Conservation (phyloP, 2,113 vertebrate genomes). For the Trogon surrucura region DNA sequence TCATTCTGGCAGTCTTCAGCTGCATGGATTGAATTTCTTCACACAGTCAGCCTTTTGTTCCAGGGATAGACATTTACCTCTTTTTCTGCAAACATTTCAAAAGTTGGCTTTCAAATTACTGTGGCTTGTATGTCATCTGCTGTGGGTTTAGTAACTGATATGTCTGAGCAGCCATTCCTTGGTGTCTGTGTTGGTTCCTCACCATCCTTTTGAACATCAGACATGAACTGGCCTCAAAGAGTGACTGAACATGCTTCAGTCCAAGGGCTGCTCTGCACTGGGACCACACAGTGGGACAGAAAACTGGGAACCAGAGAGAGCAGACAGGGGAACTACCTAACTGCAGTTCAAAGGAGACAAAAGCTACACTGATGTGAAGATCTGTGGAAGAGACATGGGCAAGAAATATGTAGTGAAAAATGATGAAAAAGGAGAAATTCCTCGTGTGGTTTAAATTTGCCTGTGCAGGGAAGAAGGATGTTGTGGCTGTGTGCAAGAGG, state of each 20-base stretch:
- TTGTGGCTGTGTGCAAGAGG: accelerated
- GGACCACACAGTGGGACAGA: background rate
- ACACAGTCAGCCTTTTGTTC: background rate
- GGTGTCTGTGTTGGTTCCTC: background rate
- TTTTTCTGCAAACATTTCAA: background rate
- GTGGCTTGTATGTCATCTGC: background rate
- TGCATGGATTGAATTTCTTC: background rate
- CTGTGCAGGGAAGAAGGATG: background rate
- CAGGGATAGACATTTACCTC: background rate
- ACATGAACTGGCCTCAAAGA: background rate
- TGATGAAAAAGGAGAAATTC: background rate
- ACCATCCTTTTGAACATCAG: background rate
- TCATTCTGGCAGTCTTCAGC: background rate
- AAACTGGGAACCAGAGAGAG: background rate
- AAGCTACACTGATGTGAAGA: background rate
- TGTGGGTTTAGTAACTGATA: background rate
- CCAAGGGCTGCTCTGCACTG: background rate
- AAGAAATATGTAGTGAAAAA: background rate
- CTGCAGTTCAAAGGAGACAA: background rate
- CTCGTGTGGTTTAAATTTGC: background rate
- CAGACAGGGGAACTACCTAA: background rate
- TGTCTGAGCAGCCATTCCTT: background rate
- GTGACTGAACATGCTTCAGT: background rate
- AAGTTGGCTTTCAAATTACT: background rate
- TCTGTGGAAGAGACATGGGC: background rate